Evolutionary conservation across 2,888 invertebrate species (phyloP).

Genomic region (Lepidocyrtoides sp.): DNA sequence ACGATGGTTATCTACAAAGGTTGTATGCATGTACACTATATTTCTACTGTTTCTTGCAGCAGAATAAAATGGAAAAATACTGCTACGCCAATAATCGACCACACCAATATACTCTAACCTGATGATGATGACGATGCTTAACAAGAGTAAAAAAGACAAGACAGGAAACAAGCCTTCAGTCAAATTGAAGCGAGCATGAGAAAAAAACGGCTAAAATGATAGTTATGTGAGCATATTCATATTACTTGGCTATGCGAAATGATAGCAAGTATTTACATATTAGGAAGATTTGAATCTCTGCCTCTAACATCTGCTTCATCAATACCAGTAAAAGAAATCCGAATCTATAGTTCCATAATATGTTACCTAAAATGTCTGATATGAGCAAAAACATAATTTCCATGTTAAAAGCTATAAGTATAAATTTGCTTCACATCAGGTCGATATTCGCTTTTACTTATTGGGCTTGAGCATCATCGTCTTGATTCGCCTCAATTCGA

Average conservation of each 20-base stretch:
- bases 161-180: constrained; percentile 76
- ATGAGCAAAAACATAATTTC: neutral
- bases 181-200: constrained; percentile 60
- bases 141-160: constrained; percentile 68
- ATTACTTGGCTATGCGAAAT: constrained; percentile 3
- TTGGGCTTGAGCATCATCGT: neutral
- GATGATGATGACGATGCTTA: constrained; percentile 64
- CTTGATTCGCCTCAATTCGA: neutral
- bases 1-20: constrained; percentile 12
- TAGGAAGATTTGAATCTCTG: neutral
- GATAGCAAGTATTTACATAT: neutral
- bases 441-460: neutral
- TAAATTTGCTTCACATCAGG: neutral
- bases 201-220: constrained; percentile 48
- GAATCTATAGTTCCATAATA: too few relatives aligned
- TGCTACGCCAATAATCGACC: constrained; percentile 58
- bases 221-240: neutral
- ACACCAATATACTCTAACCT: constrained; percentile 1
- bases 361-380: neutral
- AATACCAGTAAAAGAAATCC: too few relatives aligned
- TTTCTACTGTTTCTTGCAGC: neutral
- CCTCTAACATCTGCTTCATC: neutral
- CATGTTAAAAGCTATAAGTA: neutral
- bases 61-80: neutral
- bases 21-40: neutral